Base-by-base conservation (phyloP, 2,797 vertebrate species). In the Buphagus erythrorhynchus region DNA sequence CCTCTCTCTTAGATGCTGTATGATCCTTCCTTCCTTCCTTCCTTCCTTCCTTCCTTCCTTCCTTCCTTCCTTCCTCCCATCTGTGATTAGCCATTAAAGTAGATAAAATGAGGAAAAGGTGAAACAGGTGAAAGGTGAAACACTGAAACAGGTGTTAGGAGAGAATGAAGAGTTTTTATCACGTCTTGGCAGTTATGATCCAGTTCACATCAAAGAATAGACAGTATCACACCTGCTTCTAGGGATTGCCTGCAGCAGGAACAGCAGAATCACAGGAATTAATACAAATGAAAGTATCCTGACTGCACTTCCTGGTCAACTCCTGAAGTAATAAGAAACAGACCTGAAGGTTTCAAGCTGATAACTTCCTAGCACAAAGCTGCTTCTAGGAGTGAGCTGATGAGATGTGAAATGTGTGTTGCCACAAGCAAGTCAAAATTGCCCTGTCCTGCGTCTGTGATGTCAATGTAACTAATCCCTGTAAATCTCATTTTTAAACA, bases 341-440 rank as follows among this genome's bases (percentile, higher is more conserved):
- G 48, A 74, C 61, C 17, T 43, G 59, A 65, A 87, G 7, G 26
- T 80, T 92, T 88, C 80, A 86, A 74, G 31, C 58, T 35, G 51
- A 82, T 65, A 40, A 11, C 17, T 93, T 83, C 35, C 15, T 31
- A 62, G 51, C 21, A 52, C 24, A 84, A 45, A 84, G 43, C 35
- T 91, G 17, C 22, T 66, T 63, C 43, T 38, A 36, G 29, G 38
- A 81, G n/a, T 74, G 66, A 90, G 36, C 57, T 92, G 52, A 69
- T 81, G 57, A 93, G 48, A 88, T 77, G 36, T 78, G 72, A 79
- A 75, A 93, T 68, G 66, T 71, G 25, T 85, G 29, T 78, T 78
- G 71, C 83, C 22, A 55, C 51, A 43, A 71, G 83, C 88, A 88
- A 93, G 35, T 86, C n/a, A 91, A 79, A 95, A 89, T 84, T 78